phyloP scores from a whole-genome alignment of 1,140 invertebrate species.

The Brachionus koreanus region DNA sequence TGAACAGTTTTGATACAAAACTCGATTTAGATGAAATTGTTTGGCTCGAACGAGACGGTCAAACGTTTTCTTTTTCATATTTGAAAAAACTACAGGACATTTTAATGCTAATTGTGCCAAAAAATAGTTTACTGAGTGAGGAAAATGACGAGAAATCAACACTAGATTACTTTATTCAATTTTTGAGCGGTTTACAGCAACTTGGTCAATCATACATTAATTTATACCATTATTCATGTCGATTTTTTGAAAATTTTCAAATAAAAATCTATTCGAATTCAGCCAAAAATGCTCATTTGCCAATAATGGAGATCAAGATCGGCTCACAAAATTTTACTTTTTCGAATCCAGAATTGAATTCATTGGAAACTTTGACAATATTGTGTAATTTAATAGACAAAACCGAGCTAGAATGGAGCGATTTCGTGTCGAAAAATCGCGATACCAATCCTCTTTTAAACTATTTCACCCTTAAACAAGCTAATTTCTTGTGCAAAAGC shows the following conservation, averaged over 20 bases:
- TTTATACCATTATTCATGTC: not conserved
- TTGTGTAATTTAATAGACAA: not conserved
- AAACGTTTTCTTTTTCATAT: not conserved
- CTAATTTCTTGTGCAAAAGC: not conserved
- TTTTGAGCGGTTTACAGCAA: not conserved
- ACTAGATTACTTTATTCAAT: constrained; percentile 11
- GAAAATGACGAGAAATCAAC: not conserved
- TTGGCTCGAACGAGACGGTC: not conserved
- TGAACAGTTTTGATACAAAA: not conserved
- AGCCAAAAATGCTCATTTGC: not conserved
- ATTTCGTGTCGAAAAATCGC: not conserved
- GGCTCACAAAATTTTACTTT: not conserved
- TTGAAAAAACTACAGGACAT: constrained; percentile 17
- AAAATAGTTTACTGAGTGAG: not conserved
- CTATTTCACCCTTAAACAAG: constrained; percentile 7
- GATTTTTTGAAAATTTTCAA: constrained; percentile 2
- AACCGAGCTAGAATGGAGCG: not conserved
- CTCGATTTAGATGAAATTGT: not conserved
- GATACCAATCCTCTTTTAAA: not conserved
- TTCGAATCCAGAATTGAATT: not conserved
- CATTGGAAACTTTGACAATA: not conserved
- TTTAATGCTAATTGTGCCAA: constrained; percentile 21
- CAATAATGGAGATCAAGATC: not conserved
- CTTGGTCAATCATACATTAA: not conserved
- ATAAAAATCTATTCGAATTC: constrained; percentile 11